phyloP scores from a whole-genome alignment of 30 jellyfish, hydroid and myxozoan species.

The Pseudorhiza aurosa region DNA sequence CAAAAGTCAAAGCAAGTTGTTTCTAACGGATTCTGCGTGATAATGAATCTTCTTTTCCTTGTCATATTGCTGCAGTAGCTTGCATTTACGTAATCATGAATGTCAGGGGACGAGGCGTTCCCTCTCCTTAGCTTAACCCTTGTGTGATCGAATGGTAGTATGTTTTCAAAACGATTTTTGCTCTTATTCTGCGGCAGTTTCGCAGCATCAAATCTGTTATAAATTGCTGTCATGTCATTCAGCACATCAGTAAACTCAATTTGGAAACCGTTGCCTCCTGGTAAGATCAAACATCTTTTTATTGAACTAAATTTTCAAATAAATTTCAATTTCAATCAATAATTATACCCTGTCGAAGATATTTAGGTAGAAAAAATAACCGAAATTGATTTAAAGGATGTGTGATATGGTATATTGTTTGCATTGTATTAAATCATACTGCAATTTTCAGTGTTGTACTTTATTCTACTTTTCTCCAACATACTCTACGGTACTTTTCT shows the following conservation, averaged over 20 bases:
- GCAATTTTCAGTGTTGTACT: neutral
- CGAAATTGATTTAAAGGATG: too few species aligned
- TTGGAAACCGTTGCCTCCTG: conserved; percentile 19
- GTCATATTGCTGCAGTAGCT: conserved; percentile 26
- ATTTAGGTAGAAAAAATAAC: too few species aligned
- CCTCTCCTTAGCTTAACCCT: conserved; percentile 27
- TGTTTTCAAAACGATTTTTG: conserved; percentile 43
- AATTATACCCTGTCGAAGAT: too few species aligned
- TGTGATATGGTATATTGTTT: too few species aligned
- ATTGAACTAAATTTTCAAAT: neutral
- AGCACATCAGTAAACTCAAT: conserved; percentile 21
- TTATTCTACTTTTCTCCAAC: neutral
- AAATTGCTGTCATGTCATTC: conserved; percentile 7
- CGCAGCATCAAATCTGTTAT: conserved; percentile 32
- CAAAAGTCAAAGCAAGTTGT: conserved; percentile 44
- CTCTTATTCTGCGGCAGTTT: conserved; percentile 2
- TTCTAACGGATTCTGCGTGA: conserved; percentile 65
- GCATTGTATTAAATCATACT: neutral
- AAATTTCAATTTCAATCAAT: neutral
- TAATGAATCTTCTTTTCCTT: conserved; percentile 33
- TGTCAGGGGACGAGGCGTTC: neutral
- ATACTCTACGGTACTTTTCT: neutral
- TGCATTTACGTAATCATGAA: conserved; percentile 42
- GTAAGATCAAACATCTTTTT: neutral
- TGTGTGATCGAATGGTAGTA: conserved; percentile 56